Evolutionary conservation across 2,888 invertebrate species (phyloP).

Genomic region (Eupeodes luniger): DNA sequence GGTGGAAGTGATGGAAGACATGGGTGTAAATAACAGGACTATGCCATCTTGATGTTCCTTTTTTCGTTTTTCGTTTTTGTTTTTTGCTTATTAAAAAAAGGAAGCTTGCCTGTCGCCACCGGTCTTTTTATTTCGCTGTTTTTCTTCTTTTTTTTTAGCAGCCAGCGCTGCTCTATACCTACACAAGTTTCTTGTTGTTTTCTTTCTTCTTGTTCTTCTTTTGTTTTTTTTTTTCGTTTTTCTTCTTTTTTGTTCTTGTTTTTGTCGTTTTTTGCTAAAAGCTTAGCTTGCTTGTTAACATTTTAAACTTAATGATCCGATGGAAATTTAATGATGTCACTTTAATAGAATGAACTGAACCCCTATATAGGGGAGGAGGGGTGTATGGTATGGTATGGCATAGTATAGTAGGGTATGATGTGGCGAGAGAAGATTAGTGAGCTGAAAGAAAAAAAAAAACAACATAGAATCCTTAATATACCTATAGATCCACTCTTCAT

Average conservation of each 20-base stretch:
- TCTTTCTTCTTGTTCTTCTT: conserved; percentile 10
- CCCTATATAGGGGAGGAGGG: background rate
- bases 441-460: conserved; percentile 32
- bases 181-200: conserved; percentile 18
- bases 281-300: conserved; percentile 76
- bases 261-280: conserved; percentile 41
- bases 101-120: conserved; percentile 68
- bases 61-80: background rate
- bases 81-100: conserved; percentile 48
- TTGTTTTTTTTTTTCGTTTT: conserved; percentile 24
- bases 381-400: background rate
- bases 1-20: background rate
- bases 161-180: background rate
- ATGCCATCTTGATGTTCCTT: conserved; percentile 54
- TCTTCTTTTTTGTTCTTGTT: background rate
- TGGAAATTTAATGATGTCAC: conserved; percentile 77
- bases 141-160: background rate
- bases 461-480: conserved; percentile 39
- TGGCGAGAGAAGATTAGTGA: conserved; percentile 3
- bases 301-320: conserved; percentile 77
- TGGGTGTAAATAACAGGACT: conserved; percentile 70
- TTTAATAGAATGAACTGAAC: conserved; percentile 74
- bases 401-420: background rate
- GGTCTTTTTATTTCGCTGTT: conserved; percentile 42
- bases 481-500: no score